Evolutionary conservation across 2,888 invertebrate genomes (phyloP).

Genomic region (Mimachlamys varia): DNA sequence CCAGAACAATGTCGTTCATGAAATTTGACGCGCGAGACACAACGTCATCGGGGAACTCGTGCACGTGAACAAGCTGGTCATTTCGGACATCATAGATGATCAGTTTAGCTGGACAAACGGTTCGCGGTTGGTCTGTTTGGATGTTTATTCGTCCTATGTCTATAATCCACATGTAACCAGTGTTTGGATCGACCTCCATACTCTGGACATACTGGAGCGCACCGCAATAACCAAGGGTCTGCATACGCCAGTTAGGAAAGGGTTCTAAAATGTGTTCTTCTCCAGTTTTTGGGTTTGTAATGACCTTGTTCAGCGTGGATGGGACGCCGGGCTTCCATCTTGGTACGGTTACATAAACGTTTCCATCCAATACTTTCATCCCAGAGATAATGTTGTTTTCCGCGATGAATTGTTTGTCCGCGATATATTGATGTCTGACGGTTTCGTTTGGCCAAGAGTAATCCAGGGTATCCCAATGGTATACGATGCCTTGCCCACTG

Average conservation of each 20-base stretch:
- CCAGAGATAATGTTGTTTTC: slow-evolving; percentile 66
- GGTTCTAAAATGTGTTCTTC: slow-evolving; percentile 59
- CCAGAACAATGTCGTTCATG: slow-evolving; percentile 70
- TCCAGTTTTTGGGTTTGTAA: slow-evolving; percentile 45
- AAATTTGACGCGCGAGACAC: slow-evolving; percentile 63
- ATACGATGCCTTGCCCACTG: slow-evolving; percentile 48
- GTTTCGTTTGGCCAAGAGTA: slow-evolving; percentile 62
- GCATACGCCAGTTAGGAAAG: slow-evolving; percentile 68
- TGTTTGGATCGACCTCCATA: slow-evolving; percentile 73
- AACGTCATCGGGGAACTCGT: slow-evolving; percentile 64
- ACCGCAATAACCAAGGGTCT: slow-evolving; percentile 68
- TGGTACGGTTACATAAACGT: slow-evolving; percentile 70
- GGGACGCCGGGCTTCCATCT: slow-evolving; percentile 68
- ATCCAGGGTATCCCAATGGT: slow-evolving; percentile 67
- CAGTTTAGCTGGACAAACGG: slow-evolving; percentile 70
- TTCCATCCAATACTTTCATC: slow-evolving; percentile 64
- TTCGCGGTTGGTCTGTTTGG: slow-evolving; percentile 41
- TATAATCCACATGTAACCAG: slow-evolving; percentile 71
- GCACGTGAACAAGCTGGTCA: slow-evolving; percentile 57
- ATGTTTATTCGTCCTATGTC: slow-evolving; percentile 64
- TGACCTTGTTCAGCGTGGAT: slow-evolving; percentile 66
- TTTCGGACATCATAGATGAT: slow-evolving; percentile 66
- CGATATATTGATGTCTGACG: slow-evolving; percentile 49
- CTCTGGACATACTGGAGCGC: slow-evolving; percentile 73
- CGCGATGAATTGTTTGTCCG: slow-evolving; percentile 54